These are phyloP conservation scores for Benthosema pterotum DNA, from an alignment of 2,797 vertebrate species.

Conservation along the genomic window DNA sequence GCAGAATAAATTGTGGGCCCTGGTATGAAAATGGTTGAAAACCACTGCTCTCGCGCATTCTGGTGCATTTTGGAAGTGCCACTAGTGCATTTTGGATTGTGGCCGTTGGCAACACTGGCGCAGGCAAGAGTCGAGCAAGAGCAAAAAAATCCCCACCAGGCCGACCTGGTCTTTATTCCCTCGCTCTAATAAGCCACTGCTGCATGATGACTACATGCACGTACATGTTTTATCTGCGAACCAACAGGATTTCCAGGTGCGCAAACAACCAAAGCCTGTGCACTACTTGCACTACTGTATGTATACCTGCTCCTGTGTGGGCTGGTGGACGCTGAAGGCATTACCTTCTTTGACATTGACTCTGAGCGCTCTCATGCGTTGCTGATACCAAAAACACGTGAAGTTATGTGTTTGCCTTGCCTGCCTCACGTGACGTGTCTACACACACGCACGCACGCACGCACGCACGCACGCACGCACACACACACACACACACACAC, in stretches of 20 bases:
- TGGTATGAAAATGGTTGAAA: no score
- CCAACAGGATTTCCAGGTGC: constrained; percentile 47
- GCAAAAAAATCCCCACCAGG: constrained; percentile 1
- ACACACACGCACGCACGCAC: not conserved
- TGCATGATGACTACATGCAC: constrained; percentile 25
- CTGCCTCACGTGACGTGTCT: no score
- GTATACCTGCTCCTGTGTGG: constrained; percentile 34
- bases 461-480: not conserved
- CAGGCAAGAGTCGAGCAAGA: constrained; percentile 20
- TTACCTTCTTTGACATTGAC: no score
- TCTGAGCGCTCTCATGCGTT: no score
- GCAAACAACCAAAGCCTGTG: constrained; percentile 27
- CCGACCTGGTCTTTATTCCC: not conserved
- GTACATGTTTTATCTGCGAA: constrained; percentile 43
- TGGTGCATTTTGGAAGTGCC: no score
- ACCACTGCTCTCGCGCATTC: no score
- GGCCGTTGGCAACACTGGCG: no score
- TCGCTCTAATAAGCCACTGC: not conserved
- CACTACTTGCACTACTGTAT: not conserved
- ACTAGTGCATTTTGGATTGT: no score
- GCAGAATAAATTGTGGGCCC: no score
- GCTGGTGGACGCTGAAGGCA: no score
- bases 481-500: not conserved
- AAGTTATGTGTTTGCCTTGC: no score
- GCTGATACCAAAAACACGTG: no score